phyloP scores from a whole-genome alignment of 2,888 invertebrate species.

The Julus scandinavius region DNA sequence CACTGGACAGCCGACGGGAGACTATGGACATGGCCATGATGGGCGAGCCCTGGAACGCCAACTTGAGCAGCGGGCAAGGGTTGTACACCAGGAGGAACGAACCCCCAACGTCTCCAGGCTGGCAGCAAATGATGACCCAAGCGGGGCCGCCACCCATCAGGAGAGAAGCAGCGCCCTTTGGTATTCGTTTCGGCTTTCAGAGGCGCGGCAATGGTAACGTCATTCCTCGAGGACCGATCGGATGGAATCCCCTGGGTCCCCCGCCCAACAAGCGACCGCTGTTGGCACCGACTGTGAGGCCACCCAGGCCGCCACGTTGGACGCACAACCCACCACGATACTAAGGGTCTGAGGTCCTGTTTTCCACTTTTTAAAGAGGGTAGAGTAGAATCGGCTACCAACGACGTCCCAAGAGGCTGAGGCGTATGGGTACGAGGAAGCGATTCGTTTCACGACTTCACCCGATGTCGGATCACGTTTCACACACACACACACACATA shows the following conservation, averaged over 20 bases:
- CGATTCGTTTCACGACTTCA: no score
- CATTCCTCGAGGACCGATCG: not conserved
- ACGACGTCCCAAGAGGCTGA: no score
- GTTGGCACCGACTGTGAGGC: not conserved
- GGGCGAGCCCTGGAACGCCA: not conserved
- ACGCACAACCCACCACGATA: not conserved
- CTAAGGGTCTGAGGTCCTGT: not conserved
- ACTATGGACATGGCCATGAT: not conserved
- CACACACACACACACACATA: no score
- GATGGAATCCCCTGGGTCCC: not conserved
- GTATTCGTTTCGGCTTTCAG: not conserved
- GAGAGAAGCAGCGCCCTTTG: not conserved
- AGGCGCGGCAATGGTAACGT: not conserved
- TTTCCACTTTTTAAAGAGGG: no score
- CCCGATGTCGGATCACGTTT: no score
- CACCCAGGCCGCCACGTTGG: not conserved
- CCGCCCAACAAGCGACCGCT: constrained; percentile 1
- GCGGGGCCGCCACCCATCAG: not conserved
- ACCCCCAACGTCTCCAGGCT: not conserved
- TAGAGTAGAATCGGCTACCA: no score
- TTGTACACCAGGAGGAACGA: not conserved
- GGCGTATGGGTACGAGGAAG: no score
- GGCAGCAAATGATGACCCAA: constrained; percentile 9
- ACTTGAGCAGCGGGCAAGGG: not conserved
- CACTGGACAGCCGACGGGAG: constrained; percentile 26